phyloP scores from a whole-genome alignment of 2,113 vertebrate species.

The Piaya cayana region DNA sequence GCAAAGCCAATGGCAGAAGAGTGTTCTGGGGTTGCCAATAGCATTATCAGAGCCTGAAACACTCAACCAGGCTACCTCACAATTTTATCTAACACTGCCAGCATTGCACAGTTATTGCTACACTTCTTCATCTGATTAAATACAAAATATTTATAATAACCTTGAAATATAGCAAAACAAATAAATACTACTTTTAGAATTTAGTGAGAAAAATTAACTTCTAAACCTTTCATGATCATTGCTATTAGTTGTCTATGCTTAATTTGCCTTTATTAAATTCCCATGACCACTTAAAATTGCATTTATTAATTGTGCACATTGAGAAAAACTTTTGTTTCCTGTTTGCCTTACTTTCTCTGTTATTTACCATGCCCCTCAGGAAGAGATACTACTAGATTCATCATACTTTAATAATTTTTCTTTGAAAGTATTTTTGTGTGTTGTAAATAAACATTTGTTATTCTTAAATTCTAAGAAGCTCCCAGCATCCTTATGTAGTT shows the following conservation, averaged over 20 bases:
- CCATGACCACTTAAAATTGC: not conserved
- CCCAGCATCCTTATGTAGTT: not conserved
- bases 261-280: not conserved
- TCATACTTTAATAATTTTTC: not conserved
- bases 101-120: not conserved
- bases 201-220: not conserved
- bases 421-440: not conserved
- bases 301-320: not conserved
- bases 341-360: not conserved
- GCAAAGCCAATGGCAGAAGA: not conserved
- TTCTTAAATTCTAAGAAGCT: not conserved
- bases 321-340: not conserved
- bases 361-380: not conserved
- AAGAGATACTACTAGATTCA: not conserved
- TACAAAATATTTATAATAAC: not conserved
- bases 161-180: not conserved
- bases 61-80: not conserved
- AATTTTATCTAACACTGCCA: not conserved
- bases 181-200: not conserved
- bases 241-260: not conserved
- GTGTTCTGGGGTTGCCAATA: not conserved
- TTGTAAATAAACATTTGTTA: accelerated
- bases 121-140: not conserved
- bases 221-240: not conserved
- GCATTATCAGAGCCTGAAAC: not conserved